These are phyloP conservation scores for Lithosia quadra DNA, from an alignment of 2,888 invertebrate genomes.

Conservation along the genomic window DNA sequence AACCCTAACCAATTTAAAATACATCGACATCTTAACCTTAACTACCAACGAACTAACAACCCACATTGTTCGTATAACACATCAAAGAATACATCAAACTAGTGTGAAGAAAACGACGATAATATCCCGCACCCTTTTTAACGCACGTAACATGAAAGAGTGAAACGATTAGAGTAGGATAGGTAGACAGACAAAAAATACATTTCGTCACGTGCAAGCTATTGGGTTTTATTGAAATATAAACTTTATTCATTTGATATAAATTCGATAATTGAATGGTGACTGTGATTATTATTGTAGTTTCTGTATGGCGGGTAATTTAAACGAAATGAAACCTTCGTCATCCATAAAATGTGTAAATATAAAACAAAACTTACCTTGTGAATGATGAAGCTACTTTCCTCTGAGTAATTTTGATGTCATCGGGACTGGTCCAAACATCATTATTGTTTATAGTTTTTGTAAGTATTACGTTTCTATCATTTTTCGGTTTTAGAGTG, in stretches of 20 bases:
- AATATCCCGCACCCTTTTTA: conserved; percentile 49
- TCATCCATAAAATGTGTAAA: conserved; percentile 6
- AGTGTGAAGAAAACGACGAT: conserved; percentile 59
- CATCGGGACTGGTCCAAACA: conserved; percentile 76
- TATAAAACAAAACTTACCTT: conserved; percentile 66
- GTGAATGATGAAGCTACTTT: conserved; percentile 57
- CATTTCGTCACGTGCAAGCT: conserved; percentile 64
- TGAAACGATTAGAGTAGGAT: conserved; percentile 54
- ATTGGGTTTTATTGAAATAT: conserved; percentile 38
- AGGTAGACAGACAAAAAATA: conserved; percentile 50
- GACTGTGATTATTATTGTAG: conserved; percentile 14
- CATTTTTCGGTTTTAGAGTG: conserved; percentile 71
- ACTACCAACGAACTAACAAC: conserved; percentile 42
- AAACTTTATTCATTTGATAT: conserved; percentile 22
- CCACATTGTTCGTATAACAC: conserved; percentile 62
- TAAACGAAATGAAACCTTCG: conserved; percentile 30
- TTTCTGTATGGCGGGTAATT: conserved; percentile 56
- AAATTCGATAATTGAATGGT: conserved; percentile 37
- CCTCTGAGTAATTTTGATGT: conserved; percentile 59
- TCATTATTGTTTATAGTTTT: conserved; percentile 83
- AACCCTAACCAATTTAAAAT: conserved; percentile 66
- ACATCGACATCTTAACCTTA: conserved; percentile 37
- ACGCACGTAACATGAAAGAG: conserved; percentile 39
- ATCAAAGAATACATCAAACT: conserved; percentile 60
- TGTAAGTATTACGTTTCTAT: conserved; percentile 68